Evolutionary conservation across 1,140 invertebrate genomes (phyloP).

Genomic region (Cydia splendana): DNA sequence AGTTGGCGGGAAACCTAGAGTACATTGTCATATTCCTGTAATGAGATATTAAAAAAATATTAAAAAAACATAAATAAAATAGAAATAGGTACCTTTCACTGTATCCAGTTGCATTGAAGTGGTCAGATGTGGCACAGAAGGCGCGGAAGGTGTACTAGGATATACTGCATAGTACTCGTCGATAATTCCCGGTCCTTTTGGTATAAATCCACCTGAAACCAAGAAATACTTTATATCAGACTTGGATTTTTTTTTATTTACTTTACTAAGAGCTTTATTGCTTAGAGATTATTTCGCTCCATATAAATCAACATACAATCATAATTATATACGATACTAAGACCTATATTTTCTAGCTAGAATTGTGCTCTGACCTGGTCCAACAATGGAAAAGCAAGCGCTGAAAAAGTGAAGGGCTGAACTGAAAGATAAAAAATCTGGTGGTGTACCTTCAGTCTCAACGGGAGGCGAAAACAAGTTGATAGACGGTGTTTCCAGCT

Average conservation of each 20-base stretch:
- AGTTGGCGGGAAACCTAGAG: neutral
- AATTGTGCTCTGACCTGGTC: too few relatives aligned
- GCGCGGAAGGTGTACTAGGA: slow-evolving; percentile 60
- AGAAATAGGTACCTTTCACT: slow-evolving; percentile 51
- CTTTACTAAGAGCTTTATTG: too few relatives aligned
- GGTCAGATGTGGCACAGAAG: slow-evolving; percentile 62
- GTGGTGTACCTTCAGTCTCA: slow-evolving; percentile 83
- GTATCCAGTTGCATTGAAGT: slow-evolving; percentile 69
- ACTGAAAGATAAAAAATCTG: neutral
- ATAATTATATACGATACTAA: too few relatives aligned
- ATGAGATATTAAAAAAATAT: neutral
- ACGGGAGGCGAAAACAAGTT: slow-evolving; percentile 83
- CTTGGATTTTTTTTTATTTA: neutral
- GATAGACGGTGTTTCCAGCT: slow-evolving; percentile 52
- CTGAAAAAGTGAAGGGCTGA: too few relatives aligned
- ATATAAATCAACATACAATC: too few relatives aligned
- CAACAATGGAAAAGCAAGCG: too few relatives aligned
- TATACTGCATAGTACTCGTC: slow-evolving; percentile 81
- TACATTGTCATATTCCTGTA: neutral
- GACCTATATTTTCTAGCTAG: too few relatives aligned
- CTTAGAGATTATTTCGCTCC: too few relatives aligned
- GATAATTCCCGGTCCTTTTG: slow-evolving; percentile 82
- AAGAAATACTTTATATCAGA: slow-evolving; percentile 33
- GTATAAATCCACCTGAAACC: slow-evolving; percentile 83
- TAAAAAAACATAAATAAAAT: too few relatives aligned